A percentile compares a stretch with the other conserved stretches of the same genome.
Evolutionary conservation across 2,888 invertebrate species (phyloP).

Genomic region (Ophion obscuratus): DNA sequence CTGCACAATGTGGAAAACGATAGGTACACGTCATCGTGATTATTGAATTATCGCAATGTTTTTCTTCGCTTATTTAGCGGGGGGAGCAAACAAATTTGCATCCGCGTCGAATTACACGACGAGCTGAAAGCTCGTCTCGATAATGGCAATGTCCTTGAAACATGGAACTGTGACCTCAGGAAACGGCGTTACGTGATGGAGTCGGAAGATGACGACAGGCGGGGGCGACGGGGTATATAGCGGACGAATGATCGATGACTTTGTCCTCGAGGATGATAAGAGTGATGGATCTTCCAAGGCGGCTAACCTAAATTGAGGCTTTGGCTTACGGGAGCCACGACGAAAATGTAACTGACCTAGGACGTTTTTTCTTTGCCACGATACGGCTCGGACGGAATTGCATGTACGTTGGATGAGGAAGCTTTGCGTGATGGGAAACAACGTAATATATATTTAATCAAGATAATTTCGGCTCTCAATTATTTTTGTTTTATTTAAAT

Average conservation of each 20-base stretch:
- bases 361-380: too few species aligned
- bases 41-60: slow-evolving; percentile 7
- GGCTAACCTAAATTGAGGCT: too few species aligned
- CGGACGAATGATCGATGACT: background rate
- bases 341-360: background rate
- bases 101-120: background rate
- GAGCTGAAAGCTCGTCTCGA: background rate
- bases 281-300: background rate
- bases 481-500: slow-evolving; percentile 22
- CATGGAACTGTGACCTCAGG: too few species aligned
- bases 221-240: too few species aligned
- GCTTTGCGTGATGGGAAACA: slow-evolving; percentile 3
- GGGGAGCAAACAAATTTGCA: background rate
- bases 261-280: background rate
- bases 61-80: background rate
- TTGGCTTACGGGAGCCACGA: background rate
- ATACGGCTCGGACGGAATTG: too few species aligned
- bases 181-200: too few species aligned
- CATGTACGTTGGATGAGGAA: background rate
- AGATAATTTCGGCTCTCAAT: slow-evolving; percentile 14
- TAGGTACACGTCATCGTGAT: background rate
- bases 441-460: slow-evolving; percentile 25
- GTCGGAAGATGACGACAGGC: too few species aligned
- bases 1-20: background rate
- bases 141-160: background rate